Conservation (phyloP, 2,797 vertebrate species). For the Peromyscus attwateri region DNA sequence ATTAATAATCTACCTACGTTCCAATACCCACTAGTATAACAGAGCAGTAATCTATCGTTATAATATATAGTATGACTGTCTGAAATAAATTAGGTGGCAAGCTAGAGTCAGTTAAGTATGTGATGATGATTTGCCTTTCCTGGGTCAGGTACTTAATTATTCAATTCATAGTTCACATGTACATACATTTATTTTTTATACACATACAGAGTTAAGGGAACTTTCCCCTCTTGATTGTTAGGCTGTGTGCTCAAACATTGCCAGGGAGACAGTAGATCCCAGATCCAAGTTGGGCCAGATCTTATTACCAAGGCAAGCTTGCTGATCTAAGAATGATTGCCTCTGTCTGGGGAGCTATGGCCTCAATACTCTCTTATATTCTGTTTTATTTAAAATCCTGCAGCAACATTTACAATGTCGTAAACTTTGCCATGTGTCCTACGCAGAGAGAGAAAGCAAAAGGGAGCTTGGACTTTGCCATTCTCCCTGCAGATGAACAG, state of each 20-base stretch:
- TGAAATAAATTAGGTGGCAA: conserved; percentile 10
- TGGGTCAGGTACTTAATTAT: background rate
- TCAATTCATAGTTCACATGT: background rate
- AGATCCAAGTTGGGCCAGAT: conserved; percentile 2
- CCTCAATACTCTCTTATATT: background rate
- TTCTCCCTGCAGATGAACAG: background rate
- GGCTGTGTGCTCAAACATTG: background rate
- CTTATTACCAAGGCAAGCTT: conserved; percentile 27
- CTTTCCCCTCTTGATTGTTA: background rate
- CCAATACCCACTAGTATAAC: conserved; percentile 3
- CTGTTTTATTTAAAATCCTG: conserved; percentile 54
- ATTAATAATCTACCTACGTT: background rate
- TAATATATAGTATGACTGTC: background rate
- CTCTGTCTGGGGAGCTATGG: background rate
- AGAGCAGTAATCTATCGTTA: background rate
- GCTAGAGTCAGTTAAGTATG: conserved; percentile 36
- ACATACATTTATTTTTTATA: background rate
- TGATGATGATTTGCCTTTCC: background rate
- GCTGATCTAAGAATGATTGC: background rate
- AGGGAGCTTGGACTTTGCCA: conserved; percentile 14
- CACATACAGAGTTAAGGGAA: background rate
- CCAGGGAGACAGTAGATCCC: background rate
- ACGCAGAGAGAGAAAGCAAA: conserved; percentile 35
- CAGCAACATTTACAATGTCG: conserved; percentile 26
- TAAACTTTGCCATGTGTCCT: background rate